Percentiles rank a stretch among this genome's conserved stretches.
Conservation (phyloP, 2,113 vertebrate genomes). For the Chiloscyllium plagiosum region DNA sequence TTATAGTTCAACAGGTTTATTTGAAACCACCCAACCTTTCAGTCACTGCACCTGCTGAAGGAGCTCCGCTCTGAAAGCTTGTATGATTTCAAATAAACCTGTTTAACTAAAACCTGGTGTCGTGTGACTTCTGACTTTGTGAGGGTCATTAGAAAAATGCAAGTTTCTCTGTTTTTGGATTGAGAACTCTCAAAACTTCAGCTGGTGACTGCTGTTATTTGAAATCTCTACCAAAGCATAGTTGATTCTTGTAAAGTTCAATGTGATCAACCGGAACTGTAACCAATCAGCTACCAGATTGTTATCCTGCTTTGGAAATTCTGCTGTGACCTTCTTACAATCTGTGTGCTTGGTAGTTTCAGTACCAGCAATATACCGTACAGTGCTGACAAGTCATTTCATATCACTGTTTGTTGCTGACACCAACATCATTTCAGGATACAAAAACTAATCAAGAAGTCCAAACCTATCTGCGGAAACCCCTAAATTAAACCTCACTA, state of each 20-base stretch:
- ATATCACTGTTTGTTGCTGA: background rate
- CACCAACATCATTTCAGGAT: slow-evolving; percentile 19
- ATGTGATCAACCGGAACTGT: background rate
- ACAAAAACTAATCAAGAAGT: background rate
- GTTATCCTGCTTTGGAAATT: background rate
- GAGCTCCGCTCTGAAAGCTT: no score
- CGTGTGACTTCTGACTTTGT: no score
- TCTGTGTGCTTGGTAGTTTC: background rate
- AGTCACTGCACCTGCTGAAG: no score
- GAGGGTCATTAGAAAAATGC: background rate
- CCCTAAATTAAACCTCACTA: background rate
- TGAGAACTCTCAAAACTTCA: background rate
- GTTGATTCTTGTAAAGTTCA: background rate
- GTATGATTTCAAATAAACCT: no score
- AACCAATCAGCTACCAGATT: background rate
- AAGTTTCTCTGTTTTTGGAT: background rate
- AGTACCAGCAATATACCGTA: background rate
- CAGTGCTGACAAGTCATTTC: background rate
- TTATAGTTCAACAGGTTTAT: no score
- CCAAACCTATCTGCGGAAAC: background rate
- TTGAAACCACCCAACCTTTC: no score
- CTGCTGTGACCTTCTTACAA: slow-evolving; percentile 6
- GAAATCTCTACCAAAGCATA: background rate
- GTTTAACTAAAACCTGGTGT: no score
- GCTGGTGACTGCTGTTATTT: background rate